Conservation (phyloP, 2,888 invertebrate species). For the Patella depressa region DNA sequence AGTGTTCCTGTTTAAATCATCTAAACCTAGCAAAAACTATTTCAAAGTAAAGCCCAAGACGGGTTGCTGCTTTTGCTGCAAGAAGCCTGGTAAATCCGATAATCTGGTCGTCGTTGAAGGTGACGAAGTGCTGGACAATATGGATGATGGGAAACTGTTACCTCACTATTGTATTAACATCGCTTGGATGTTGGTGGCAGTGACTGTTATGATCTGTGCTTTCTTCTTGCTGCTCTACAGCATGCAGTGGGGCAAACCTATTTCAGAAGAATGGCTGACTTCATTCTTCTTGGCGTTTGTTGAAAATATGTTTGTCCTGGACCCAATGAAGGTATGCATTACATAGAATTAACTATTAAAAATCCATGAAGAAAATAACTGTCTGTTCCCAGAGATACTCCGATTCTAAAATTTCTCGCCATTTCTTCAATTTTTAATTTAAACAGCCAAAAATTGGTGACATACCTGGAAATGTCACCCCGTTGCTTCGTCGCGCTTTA, state of each 20-base stretch:
- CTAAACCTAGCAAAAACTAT: constrained; percentile 29
- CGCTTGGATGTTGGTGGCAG: constrained; percentile 66
- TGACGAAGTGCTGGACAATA: neutral
- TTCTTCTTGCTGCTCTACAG: constrained; percentile 72
- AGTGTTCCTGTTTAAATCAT: constrained; percentile 50
- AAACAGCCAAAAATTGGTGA: too few species aligned
- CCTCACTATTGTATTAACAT: constrained; percentile 42
- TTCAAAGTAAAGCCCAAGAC: neutral
- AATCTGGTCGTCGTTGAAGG: constrained; percentile 13
- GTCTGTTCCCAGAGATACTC: too few species aligned
- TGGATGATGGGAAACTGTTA: constrained; percentile 23
- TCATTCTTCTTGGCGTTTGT: constrained; percentile 69
- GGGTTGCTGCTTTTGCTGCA: neutral
- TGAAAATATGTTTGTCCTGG: constrained; percentile 67
- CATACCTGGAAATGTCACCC: too few species aligned
- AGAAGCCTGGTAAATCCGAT: neutral
- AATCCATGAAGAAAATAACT: too few species aligned
- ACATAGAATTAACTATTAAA: too few species aligned
- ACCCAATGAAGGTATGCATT: constrained; percentile 68
- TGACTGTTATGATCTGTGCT: constrained; percentile 59
- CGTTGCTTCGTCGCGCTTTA: too few species aligned
- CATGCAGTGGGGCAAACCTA: constrained; percentile 71
- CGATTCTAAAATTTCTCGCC: too few species aligned
- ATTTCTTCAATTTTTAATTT: too few species aligned
- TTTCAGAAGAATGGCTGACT: constrained; percentile 71